phyloP scores from a whole-genome alignment of 1,140 invertebrate species.

The Drosophila pseudoananassae region DNA sequence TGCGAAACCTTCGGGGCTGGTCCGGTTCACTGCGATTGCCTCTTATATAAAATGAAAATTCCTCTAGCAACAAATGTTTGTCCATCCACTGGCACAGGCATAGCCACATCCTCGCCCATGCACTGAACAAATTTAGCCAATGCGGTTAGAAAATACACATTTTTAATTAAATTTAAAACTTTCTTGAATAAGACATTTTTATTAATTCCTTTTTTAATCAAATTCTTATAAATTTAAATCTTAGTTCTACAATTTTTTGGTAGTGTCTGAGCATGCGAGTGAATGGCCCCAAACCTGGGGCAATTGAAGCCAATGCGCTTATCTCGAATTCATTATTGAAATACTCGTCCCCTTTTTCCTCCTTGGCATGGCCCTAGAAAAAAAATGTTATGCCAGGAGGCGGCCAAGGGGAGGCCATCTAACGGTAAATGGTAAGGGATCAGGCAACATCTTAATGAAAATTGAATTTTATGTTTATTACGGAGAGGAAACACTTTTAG shows the following conservation, averaged over 20 bases:
- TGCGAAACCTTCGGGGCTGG: conserved; percentile 64
- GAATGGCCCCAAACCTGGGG: conserved; percentile 50
- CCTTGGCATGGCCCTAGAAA: conserved; percentile 35
- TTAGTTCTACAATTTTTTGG: too few relatives aligned
- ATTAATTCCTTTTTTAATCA: neutral
- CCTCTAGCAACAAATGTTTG: conserved; percentile 58
- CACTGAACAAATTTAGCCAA: conserved; percentile 5
- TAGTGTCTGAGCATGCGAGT: conserved; percentile 45
- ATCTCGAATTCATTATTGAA: conserved; percentile 81
- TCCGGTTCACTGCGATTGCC: conserved; percentile 61
- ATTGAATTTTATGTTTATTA: conserved; percentile 82
- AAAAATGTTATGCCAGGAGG: conserved; percentile 1
- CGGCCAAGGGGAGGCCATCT: conserved; percentile 26
- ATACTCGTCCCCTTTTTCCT: conserved; percentile 48
- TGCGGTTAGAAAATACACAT: neutral
- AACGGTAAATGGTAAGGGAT: conserved; percentile 73
- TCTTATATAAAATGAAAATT: conserved; percentile 67
- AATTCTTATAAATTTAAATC: too few relatives aligned
- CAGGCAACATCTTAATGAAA: conserved; percentile 79
- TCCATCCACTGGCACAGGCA: conserved; percentile 22
- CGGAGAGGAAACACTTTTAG: conserved; percentile 59
- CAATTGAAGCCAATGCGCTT: conserved; percentile 66
- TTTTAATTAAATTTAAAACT: neutral
- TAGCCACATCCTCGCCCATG: conserved; percentile 28
- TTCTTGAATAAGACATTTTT: neutral